Evolutionary conservation across 30 jellyfish, hydroid and myxozoan species (phyloP).

Genomic region (Aurelia sp.): DNA sequence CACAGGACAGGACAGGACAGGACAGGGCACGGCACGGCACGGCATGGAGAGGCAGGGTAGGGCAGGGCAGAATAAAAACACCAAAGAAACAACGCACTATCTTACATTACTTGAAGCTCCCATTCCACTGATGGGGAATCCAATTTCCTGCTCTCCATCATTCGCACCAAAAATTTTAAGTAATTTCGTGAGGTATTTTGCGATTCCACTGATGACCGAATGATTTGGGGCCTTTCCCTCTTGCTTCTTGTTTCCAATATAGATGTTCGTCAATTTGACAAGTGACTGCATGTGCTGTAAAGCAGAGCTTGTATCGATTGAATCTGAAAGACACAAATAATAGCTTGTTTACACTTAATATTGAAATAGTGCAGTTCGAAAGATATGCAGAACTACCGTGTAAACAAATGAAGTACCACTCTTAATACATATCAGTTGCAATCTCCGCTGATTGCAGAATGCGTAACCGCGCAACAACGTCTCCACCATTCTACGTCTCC

Average conservation of each 20-base stretch:
- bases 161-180: conserved; percentile 94
- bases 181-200: conserved; percentile 87
- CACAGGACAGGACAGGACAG: no score
- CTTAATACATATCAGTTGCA: no score
- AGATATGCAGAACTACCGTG: no score
- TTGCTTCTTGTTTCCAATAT: conserved; percentile 80
- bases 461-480: no score
- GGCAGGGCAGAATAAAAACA: no score
- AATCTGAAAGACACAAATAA: conserved; percentile 51
- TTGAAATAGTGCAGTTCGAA: no score
- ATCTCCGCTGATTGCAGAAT: no score
- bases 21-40: no score
- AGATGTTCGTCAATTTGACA: conserved; percentile 80
- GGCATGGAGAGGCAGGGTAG: no score
- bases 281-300: conserved; percentile 94
- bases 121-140: conserved; percentile 75
- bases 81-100: no score
- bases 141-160: conserved; percentile 95
- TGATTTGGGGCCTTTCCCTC: conserved; percentile 70
- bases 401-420: no score
- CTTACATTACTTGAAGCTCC: conserved; percentile 69
- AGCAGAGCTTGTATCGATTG: conserved; percentile 92
- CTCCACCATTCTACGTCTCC: no score
- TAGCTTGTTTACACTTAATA: background rate
- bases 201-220: conserved; percentile 71